These are phyloP conservation scores for Cyprinella venusta DNA, from an alignment of 2,797 vertebrate species.

Conservation along the genomic window DNA sequence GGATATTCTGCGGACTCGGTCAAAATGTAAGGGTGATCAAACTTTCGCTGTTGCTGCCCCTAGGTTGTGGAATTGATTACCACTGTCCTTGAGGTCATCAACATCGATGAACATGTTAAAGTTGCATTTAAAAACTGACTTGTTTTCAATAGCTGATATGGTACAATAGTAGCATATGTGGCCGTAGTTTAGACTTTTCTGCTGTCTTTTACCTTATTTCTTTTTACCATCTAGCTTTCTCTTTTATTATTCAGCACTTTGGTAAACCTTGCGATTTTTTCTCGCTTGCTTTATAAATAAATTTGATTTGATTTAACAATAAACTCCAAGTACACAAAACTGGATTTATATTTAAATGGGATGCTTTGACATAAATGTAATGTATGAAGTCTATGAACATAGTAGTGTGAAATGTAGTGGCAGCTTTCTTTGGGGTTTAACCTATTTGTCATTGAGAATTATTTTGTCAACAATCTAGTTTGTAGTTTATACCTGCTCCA, in stretches of 20 bases:
- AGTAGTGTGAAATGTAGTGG: background rate
- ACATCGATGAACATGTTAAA: background rate
- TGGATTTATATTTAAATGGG: background rate
- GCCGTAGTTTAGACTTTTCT: background rate
- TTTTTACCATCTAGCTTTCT: background rate
- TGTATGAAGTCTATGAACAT: background rate
- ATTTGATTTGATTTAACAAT: background rate
- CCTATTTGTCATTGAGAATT: background rate
- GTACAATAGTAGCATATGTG: background rate
- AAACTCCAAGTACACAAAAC: background rate
- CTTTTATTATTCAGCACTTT: background rate
- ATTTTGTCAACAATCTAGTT: slow-evolving; percentile 20
- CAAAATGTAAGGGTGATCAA: no score
- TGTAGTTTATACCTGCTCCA: slow-evolving; percentile 85
- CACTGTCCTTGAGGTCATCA: no score
- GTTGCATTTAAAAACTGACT: background rate
- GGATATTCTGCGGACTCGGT: background rate
- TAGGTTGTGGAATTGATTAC: no score
- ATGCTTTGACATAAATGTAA: background rate
- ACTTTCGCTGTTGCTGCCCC: no score
- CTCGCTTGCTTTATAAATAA: background rate
- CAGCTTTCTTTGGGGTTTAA: background rate
- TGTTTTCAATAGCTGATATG: background rate
- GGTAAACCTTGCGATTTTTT: background rate
- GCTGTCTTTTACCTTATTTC: background rate